A percentile compares a stretch with the other conserved stretches of the same genome.
phyloP scores from a whole-genome alignment of 1,140 invertebrate genomes.

The Lerema accius region DNA sequence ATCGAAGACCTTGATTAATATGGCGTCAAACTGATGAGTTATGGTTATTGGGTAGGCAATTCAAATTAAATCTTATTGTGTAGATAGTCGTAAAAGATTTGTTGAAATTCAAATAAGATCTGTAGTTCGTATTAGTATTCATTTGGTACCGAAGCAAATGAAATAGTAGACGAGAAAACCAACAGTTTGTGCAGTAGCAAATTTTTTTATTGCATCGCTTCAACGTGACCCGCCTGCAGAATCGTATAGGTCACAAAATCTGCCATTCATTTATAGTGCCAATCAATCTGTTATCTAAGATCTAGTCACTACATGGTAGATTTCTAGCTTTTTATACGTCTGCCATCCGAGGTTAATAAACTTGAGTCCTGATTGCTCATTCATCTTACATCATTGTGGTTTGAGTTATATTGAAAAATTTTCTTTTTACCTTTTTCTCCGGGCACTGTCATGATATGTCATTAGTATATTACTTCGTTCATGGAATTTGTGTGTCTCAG shows the following conservation, averaged over 20 bases:
- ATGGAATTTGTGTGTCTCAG: constrained; percentile 42
- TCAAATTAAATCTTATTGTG: constrained; percentile 39
- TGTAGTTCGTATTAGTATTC: constrained; percentile 57
- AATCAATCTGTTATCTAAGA: constrained; percentile 78
- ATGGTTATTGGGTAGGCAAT: constrained; percentile 25
- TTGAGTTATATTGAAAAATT: constrained; percentile 68
- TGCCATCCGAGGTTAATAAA: constrained; percentile 73
- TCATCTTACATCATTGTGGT: constrained; percentile 79
- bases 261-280: constrained; percentile 74
- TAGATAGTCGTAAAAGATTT: constrained; percentile 37
- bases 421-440: constrained; percentile 64
- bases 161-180: constrained; percentile 53
- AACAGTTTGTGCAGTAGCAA: constrained; percentile 50
- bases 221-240: constrained; percentile 72
- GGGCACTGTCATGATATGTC: constrained; percentile 45
- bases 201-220: constrained; percentile 66
- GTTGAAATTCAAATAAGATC: constrained; percentile 46
- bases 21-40: constrained; percentile 28
- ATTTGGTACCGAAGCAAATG: constrained; percentile 39
- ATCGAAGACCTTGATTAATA: constrained; percentile 12
- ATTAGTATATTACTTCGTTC: constrained; percentile 59
- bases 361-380: constrained; percentile 75
- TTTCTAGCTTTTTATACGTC: constrained; percentile 81
- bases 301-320: constrained; percentile 72
- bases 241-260: constrained; percentile 61